Conservation (phyloP, 2,888 invertebrate genomes). For the Nephrotoma flavescens region DNA sequence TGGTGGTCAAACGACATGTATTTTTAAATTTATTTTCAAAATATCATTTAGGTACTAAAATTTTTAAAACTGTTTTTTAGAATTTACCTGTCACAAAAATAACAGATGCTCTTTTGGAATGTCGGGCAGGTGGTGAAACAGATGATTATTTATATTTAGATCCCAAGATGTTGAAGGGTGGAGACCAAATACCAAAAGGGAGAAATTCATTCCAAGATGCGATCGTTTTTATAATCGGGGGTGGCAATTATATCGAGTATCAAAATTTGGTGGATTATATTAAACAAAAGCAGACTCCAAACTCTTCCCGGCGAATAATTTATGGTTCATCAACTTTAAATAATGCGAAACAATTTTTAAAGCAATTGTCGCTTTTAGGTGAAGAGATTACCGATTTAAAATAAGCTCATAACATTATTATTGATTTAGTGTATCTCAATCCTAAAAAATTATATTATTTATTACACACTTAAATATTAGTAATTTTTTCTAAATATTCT, state of each 20-base stretch:
- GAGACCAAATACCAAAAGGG: conserved; percentile 46
- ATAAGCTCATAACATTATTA: not conserved
- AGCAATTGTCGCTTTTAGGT: conserved; percentile 70
- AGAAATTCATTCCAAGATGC: conserved; percentile 68
- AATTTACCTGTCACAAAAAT: conserved; percentile 88
- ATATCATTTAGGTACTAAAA: not conserved
- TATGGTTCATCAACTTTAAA: conserved; percentile 92
- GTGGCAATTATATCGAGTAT: conserved; percentile 98
- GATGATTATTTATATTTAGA: conserved; percentile 90
- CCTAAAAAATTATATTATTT: not conserved
- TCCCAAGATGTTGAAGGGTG: conserved; percentile 78
- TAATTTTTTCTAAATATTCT: too few species aligned
- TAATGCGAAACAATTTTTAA: conserved; percentile 87
- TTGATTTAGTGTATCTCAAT: not conserved
- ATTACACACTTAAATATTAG: not conserved
- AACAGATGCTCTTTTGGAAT: conserved; percentile 78
- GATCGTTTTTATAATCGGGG: conserved; percentile 81
- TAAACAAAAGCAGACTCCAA: conserved; percentile 59
- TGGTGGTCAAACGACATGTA: conserved; percentile 95
- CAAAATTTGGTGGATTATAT: conserved; percentile 94
- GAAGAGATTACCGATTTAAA: conserved; percentile 42
- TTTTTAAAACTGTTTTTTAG: conserved; percentile 30
- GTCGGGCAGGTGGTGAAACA: conserved; percentile 57
- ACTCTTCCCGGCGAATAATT: conserved; percentile 60
- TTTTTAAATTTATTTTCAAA: conserved; percentile 26